Evolutionary conservation across 1,140 invertebrate genomes (phyloP), one percentile per base, ranked within the genome.

Genomic region (Atta cephalotes): DNA sequence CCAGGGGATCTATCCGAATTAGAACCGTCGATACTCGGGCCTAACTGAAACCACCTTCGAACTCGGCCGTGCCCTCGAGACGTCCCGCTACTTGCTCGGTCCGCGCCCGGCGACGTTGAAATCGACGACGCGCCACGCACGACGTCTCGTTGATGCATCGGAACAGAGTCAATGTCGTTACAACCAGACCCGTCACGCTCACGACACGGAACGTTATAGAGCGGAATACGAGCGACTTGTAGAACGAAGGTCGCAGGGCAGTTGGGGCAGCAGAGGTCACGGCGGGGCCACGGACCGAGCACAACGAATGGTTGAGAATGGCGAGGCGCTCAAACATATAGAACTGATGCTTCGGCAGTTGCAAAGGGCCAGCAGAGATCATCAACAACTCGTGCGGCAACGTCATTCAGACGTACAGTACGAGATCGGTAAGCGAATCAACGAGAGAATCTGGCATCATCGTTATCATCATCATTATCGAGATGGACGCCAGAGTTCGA

Each of bases 1-100:
- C 92, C 92, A 93, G 94, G 93, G 88, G 90, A 91, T 93, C 80
- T 90, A 92, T 89, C 93, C 91, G 88, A 94, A 95, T 92, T 95
- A 95, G 94, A 95, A 93, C 92, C 90, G 49, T 91, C 90, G 90
- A 91, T 82, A 84, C 82, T 90, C 89, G 90, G 90, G 74, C 87
- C 85, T 90, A 88, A 89, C 86, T 87, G 78, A 72, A 76, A 91
- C 76, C 72, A 78, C 80, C 76, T 81, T 90, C 76, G 74, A 72
- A 66, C 79, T 74, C 25, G 85, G 78, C 31, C 74, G 74, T 80
- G 49, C 68, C 65, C n/a, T 84, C 85, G 89, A 63, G 14, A 65
- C 58, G 21, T 12, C 88, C 25, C 82, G 28, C 10, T 35, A 60
- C 53, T 5, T 39, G 85, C 62, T 71, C 21, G 21, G 65, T 81